phyloP scores from a whole-genome alignment of 2,888 invertebrate species.

The Corbicula japonica region DNA sequence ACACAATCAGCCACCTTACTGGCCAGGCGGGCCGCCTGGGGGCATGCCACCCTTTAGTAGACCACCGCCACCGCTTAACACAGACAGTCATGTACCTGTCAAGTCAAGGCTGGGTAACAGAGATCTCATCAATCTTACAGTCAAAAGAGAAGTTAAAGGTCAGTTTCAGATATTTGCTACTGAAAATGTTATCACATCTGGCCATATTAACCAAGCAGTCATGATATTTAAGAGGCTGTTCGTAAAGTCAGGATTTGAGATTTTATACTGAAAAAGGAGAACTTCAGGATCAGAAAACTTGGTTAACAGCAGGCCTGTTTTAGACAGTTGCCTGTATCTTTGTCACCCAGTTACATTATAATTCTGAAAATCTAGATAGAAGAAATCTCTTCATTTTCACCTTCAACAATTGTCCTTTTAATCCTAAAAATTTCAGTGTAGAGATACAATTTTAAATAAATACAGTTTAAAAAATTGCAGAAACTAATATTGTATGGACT shows the following conservation, averaged over 20 bases:
- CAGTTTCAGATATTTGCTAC: background rate
- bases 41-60: constrained; percentile 49
- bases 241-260: background rate
- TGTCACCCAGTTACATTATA: no score
- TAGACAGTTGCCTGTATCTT: no score
- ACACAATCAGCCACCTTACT: constrained; percentile 69
- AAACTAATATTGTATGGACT: no score
- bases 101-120: constrained; percentile 56
- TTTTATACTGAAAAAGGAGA: no score
- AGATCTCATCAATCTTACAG: constrained; percentile 61
- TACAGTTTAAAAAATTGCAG: no score
- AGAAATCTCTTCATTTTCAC: no score
- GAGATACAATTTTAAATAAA: no score
- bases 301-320: no score
- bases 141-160: constrained; percentile 58
- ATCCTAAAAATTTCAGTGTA: no score
- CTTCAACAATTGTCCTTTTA: no score
- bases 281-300: no score
- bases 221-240: background rate
- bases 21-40: constrained; percentile 60
- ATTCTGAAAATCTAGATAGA: no score
- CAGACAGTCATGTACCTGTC: constrained; percentile 48
- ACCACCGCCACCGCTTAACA: constrained; percentile 56
- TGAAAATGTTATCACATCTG: background rate
- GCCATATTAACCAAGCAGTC: background rate